A percentile compares a stretch with the other conserved stretches of the same genome.
Evolutionary conservation across 2,113 vertebrate genomes (phyloP).

Genomic region (Malurus elegans): DNA sequence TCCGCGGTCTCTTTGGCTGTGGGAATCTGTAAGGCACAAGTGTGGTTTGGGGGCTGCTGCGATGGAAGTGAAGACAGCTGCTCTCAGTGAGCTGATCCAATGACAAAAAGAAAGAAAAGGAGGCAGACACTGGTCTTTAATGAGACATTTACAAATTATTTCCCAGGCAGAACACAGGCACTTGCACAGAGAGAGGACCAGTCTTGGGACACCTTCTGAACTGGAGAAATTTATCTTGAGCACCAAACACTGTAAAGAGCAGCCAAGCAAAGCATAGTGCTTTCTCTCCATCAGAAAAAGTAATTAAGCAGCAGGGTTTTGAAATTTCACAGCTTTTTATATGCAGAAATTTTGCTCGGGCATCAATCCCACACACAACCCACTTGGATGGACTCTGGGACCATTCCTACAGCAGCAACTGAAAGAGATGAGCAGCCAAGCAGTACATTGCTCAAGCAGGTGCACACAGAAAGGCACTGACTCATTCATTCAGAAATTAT

Average conservation of each 20-base stretch:
- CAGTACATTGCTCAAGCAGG: background rate
- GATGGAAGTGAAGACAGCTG: slow-evolving; percentile 42
- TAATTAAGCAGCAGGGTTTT: background rate
- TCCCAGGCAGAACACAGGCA: slow-evolving; percentile 30
- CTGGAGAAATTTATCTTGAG: background rate
- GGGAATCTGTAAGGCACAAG: slow-evolving; percentile 12
- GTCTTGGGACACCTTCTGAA: background rate
- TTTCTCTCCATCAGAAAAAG: background rate
- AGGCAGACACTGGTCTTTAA: slow-evolving; percentile 43
- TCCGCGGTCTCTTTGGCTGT: background rate
- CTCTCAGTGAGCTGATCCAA: slow-evolving; percentile 39
- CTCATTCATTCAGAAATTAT: background rate
- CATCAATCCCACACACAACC: background rate
- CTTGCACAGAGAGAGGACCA: background rate
- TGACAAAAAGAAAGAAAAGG: slow-evolving; percentile 38
- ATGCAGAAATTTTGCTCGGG: background rate
- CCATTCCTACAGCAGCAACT: background rate
- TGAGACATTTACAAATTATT: slow-evolving; percentile 37
- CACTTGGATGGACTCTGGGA: background rate
- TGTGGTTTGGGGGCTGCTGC: background rate
- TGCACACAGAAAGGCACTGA: background rate
- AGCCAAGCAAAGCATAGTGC: background rate
- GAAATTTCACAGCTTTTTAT: background rate
- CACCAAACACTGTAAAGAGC: background rate
- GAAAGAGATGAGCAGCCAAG: background rate